Evolutionary conservation across 1,140 invertebrate genomes (phyloP).

Genomic region (Wasmannia auropunctata): DNA sequence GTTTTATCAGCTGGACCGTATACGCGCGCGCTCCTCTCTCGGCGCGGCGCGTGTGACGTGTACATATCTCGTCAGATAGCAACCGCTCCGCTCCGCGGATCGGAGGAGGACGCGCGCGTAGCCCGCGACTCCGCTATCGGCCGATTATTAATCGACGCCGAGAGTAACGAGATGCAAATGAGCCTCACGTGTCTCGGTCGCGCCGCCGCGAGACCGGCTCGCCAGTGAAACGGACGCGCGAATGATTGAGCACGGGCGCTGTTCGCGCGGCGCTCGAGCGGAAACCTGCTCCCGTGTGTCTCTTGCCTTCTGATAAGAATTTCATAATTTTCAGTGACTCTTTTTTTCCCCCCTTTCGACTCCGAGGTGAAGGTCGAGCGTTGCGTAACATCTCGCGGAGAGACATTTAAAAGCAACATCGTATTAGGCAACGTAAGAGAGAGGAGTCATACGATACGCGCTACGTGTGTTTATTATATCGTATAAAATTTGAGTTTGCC

Average conservation of each 20-base stretch:
- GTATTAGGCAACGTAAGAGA: neutral
- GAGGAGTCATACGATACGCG: neutral
- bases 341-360: neutral
- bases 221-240: neutral
- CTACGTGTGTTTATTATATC: neutral
- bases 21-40: neutral
- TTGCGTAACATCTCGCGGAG: neutral
- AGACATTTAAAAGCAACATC: neutral
- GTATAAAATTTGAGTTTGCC: neutral
- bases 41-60: neutral
- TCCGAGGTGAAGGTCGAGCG: neutral
- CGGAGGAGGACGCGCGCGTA: no score
- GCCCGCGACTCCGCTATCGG: constrained; percentile 1
- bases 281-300: constrained; percentile 14
- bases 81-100: neutral
- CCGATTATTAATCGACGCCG: constrained; percentile 43
- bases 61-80: neutral
- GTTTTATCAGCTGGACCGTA: constrained; percentile 39
- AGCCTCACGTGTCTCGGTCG: constrained; percentile 29
- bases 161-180: constrained; percentile 46
- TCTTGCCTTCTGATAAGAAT: neutral
- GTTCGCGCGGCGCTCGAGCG: neutral
- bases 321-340: constrained; percentile 21
- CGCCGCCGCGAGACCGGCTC: neutral
- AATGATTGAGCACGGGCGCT: neutral